A percentile compares a stretch with the other conserved stretches of the same genome.
These are phyloP conservation scores for Bubalus kerabau DNA, from an alignment of 2,113 vertebrate species.

Conservation along the genomic window DNA sequence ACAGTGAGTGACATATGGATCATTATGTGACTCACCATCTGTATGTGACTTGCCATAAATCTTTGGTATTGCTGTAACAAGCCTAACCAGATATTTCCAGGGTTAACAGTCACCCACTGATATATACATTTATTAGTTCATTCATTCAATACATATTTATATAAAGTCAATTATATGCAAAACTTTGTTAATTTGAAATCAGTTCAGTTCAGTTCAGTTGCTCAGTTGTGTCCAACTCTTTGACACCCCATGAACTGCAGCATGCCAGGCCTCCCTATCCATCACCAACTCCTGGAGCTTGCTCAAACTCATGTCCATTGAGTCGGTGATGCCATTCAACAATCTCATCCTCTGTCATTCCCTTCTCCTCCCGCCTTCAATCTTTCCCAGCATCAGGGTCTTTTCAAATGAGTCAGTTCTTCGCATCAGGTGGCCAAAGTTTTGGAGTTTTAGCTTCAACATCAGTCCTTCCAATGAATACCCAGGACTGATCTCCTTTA, in stretches of 20 bases:
- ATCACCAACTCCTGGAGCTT: not conserved
- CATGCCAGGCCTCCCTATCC: not conserved
- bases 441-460: not conserved
- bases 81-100: not conserved
- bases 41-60: not conserved
- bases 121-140: not conserved
- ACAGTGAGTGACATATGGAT: not conserved
- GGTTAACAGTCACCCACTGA: not conserved
- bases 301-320: not conserved
- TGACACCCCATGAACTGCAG: not conserved
- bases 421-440: not conserved
- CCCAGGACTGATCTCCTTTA: not conserved
- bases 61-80: not conserved
- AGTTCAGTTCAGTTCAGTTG: not conserved
- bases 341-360: not conserved
- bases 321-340: not conserved
- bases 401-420: not conserved
- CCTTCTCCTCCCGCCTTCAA: accelerated
- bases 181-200: not conserved
- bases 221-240: not conserved
- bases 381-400: not conserved
- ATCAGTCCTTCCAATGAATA: not conserved
- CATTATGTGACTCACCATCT: not conserved
- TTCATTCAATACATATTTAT: not conserved
- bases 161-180: not conserved